Evolutionary conservation across 2,797 vertebrate species (phyloP).

Genomic region (Cyclopterus lumpus): DNA sequence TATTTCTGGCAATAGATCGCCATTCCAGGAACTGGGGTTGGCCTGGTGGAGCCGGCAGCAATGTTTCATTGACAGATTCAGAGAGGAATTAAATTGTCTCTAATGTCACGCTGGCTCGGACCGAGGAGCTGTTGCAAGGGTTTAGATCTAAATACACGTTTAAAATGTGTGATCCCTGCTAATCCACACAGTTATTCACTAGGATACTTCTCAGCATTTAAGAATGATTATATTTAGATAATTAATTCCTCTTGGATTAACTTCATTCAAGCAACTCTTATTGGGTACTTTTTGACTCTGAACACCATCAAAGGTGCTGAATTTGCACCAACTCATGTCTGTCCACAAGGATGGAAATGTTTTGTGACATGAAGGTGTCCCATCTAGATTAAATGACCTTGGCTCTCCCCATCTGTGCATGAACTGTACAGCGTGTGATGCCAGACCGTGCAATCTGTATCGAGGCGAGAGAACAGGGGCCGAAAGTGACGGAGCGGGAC

Average conservation of each 20-base stretch:
- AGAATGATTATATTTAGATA: neutral
- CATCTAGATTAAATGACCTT: neutral
- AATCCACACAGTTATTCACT: slow-evolving; percentile 31
- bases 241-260: slow-evolving; percentile 13
- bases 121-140: neutral
- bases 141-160: slow-evolving; percentile 7
- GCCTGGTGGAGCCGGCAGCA: neutral
- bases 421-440: neutral
- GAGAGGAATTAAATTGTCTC: slow-evolving; percentile 8
- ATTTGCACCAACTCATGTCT: neutral
- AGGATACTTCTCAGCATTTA: slow-evolving; percentile 3
- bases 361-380: neutral
- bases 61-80: slow-evolving; percentile 32
- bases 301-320: neutral
- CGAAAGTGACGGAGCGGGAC: slow-evolving; percentile 3
- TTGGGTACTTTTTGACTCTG: neutral
- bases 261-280: neutral
- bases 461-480: neutral
- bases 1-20: slow-evolving; percentile 25
- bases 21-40: slow-evolving; percentile 25
- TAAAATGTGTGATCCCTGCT: slow-evolving; percentile 6
- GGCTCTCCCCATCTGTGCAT: neutral
- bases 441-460: neutral
- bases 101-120: neutral
- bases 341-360: neutral